These are phyloP conservation scores for Phataginus tricuspis DNA, from an alignment of 2,797 vertebrate species.

Conservation along the genomic window DNA sequence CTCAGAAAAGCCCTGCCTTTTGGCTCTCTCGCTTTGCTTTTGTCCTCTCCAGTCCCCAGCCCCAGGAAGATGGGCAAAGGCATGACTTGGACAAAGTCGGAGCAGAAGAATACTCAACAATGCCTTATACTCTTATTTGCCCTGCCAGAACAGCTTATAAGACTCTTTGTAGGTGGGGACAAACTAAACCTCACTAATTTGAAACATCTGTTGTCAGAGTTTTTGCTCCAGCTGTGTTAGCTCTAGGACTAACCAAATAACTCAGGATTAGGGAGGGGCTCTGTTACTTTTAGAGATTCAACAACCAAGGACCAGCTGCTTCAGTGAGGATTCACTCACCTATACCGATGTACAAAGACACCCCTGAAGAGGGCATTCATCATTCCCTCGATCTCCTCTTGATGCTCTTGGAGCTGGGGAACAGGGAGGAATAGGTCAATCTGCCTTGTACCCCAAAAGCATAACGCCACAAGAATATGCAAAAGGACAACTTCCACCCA, in stretches of 20 bases:
- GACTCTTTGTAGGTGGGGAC: background rate
- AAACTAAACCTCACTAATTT: constrained; percentile 37
- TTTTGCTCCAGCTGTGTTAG: background rate
- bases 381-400: constrained; percentile 91
- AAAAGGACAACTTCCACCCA: background rate
- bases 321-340: constrained; percentile 79
- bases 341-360: constrained; percentile 95
- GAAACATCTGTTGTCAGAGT: background rate
- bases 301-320: background rate
- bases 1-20: background rate
- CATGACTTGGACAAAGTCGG: background rate
- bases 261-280: background rate
- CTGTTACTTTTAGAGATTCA: background rate
- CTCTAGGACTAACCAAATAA: constrained; percentile 29
- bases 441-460: background rate
- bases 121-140: background rate
- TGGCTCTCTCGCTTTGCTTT: background rate
- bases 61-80: background rate
- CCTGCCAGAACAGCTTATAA: constrained; percentile 30
- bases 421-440: constrained; percentile 10
- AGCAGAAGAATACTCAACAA: background rate
- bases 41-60: background rate
- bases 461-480: background rate
- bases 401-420: constrained; percentile 90
- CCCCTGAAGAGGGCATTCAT: constrained; percentile 93